Evolutionary conservation across 2,797 vertebrate species (phyloP), one percentile per base, ranked within the genome.

Genomic region (Echiichthys vipera): DNA sequence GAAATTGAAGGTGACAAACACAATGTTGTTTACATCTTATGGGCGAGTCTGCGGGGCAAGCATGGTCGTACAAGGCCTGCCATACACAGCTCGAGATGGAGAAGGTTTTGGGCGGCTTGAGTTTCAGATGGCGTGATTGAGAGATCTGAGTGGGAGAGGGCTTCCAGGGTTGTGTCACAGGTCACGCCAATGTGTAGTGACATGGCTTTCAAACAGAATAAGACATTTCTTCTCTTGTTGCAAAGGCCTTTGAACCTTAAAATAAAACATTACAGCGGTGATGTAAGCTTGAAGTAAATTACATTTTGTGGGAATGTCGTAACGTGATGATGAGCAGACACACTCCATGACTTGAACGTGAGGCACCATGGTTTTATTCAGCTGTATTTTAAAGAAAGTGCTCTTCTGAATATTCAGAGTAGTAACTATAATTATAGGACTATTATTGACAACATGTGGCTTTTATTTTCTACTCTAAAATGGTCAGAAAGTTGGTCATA

Each of bases 1-100:
- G 7, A 91, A 94, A 94, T 93, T 80, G 74, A 85, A 92, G 73
- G 90, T 89, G 94, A 93, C 91, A 93, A 93, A 91, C 84, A 87
- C 83, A 89, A 90, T 89, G 87, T 88, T 92, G 92, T 90, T 92
- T 91, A 90, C 77, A 80, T 82, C 67, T 78, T 56, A 30, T 61
- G 58, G 78, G 80, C 65, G 55, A 74, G 63, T 61, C 65, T 27
- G 68, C 15, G 46, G 46, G 56, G 69, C 20, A 18, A 40, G 54
- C 20, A 57, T 14, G 62, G 84, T 65, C 8, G 18, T 53, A 71
- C 81, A 87, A 88, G 82, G 80, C 65, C 69, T 51, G 4, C 65
- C 79, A 81, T 77, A 81, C 77, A 82, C 25, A 39, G 27, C 63
- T 77, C 18, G 27, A 73, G 80, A 81, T 3, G 67, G 53, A 75